Percentiles rank a stretch among this genome's conserved stretches.
Conservation (phyloP, 2,113 vertebrate species). For the Dipodomys spectabilis region DNA sequence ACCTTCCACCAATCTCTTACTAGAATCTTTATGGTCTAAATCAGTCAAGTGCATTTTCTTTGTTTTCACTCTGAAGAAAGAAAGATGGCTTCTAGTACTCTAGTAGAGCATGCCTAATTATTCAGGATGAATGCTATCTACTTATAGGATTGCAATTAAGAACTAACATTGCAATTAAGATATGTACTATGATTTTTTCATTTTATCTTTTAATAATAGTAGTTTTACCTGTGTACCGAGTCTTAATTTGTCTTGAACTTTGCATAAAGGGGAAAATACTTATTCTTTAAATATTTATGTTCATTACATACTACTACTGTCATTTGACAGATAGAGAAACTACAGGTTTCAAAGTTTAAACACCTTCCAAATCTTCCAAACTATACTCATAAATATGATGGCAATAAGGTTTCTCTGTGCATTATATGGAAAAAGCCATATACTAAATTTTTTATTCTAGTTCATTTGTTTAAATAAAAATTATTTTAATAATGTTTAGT, state of each 20-base stretch:
- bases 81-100: background rate
- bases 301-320: background rate
- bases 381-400: constrained; percentile 25
- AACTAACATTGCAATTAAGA: background rate
- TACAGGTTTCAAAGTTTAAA: background rate
- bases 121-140: background rate
- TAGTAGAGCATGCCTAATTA: background rate
- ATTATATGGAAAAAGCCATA: background rate
- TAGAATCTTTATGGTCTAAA: background rate
- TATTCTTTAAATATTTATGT: background rate
- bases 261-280: background rate
- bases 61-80: background rate
- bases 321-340: constrained; percentile 8
- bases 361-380: constrained; percentile 36
- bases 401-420: background rate
- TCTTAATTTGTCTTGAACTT: background rate
- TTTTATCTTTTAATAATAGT: background rate
- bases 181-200: background rate
- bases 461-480: background rate
- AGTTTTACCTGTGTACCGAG: background rate
- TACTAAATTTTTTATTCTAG: constrained; percentile 25
- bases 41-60: background rate
- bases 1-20: background rate
- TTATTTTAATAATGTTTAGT: constrained; percentile 44
- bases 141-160: background rate